phyloP scores from a whole-genome alignment of 2,113 vertebrate species.

The Aptenodytes forsteri region DNA sequence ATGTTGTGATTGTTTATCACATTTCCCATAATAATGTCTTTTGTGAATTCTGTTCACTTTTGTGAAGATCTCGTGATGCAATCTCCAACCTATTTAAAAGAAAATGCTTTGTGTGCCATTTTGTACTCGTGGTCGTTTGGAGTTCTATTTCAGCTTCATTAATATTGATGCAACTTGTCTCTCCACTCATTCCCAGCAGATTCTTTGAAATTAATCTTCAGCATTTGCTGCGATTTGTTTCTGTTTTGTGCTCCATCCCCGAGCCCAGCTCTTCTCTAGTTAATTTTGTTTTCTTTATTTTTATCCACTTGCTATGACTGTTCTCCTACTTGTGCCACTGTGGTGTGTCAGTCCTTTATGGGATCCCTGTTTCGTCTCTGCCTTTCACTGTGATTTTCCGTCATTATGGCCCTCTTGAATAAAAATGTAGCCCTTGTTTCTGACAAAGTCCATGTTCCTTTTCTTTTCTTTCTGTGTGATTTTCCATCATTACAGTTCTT shows the following conservation, averaged over 20 bases:
- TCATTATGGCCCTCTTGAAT: constrained; percentile 85
- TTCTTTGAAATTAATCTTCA: constrained; percentile 77
- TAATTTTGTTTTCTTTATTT: constrained; percentile 83
- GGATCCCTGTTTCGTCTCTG: constrained; percentile 75
- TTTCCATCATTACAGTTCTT: constrained; percentile 83
- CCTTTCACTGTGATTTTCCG: constrained; percentile 82
- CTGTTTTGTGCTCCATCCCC: constrained; percentile 51
- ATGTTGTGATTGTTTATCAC: constrained; percentile 67
- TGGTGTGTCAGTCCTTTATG: constrained; percentile 74
- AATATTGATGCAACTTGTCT: constrained; percentile 78
- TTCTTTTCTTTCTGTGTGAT: constrained; percentile 82
- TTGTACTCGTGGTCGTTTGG: constrained; percentile 57
- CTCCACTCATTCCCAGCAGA: constrained; percentile 66
- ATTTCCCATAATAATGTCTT: constrained; percentile 60
- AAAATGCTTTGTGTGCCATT: constrained; percentile 71
- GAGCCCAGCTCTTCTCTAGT: constrained; percentile 70
- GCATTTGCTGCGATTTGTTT: constrained; percentile 74
- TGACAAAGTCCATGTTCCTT: constrained; percentile 80
- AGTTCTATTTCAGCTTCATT: constrained; percentile 79
- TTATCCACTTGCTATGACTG: constrained; percentile 66
- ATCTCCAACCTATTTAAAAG: constrained; percentile 77
- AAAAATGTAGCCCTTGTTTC: constrained; percentile 83
- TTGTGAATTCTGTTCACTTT: constrained; percentile 66
- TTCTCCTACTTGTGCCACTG: constrained; percentile 70
- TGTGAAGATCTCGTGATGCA: constrained; percentile 68